phyloP scores from a whole-genome alignment of 2,888 invertebrate genomes.

The Patella caerulea region DNA sequence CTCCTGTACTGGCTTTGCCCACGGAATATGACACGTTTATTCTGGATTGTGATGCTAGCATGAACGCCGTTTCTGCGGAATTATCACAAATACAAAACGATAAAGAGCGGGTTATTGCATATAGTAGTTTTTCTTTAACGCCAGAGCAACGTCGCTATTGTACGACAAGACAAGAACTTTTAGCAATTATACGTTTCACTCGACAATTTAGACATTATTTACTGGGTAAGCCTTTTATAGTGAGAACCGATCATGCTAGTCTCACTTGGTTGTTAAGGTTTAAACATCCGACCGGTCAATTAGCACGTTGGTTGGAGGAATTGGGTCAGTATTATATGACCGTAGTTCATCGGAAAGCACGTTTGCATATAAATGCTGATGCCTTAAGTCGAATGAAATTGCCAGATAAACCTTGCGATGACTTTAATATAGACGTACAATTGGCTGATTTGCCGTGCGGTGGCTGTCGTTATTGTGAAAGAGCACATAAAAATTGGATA shows the following conservation, averaged over 20 bases:
- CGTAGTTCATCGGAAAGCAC: neutral
- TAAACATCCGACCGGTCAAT: conserved; percentile 17
- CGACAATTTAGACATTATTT: conserved; percentile 24
- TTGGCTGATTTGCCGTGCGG: neutral
- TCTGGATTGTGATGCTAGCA: conserved; percentile 34
- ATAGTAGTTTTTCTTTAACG: conserved; percentile 25
- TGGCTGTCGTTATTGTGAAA: neutral
- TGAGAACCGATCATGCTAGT: conserved; percentile 33
- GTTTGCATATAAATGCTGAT: neutral
- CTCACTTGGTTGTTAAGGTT: conserved; percentile 26
- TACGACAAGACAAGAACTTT: conserved; percentile 19
- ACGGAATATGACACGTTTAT: conserved; percentile 24
- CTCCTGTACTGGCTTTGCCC: conserved; percentile 31
- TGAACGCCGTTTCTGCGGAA: conserved; percentile 33
- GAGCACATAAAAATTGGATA: neutral
- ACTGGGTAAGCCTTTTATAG: conserved; percentile 21
- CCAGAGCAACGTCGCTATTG: conserved; percentile 29
- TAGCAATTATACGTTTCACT: neutral
- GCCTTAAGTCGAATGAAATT: neutral
- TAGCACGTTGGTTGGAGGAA: conserved; percentile 26
- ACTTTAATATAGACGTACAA: neutral
- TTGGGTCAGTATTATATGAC: neutral
- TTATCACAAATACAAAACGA: conserved; percentile 32
- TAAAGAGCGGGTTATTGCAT: conserved; percentile 30
- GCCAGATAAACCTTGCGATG: neutral